phyloP scores from a whole-genome alignment of 2,797 vertebrate species.

The Orestias chungarensis region DNA sequence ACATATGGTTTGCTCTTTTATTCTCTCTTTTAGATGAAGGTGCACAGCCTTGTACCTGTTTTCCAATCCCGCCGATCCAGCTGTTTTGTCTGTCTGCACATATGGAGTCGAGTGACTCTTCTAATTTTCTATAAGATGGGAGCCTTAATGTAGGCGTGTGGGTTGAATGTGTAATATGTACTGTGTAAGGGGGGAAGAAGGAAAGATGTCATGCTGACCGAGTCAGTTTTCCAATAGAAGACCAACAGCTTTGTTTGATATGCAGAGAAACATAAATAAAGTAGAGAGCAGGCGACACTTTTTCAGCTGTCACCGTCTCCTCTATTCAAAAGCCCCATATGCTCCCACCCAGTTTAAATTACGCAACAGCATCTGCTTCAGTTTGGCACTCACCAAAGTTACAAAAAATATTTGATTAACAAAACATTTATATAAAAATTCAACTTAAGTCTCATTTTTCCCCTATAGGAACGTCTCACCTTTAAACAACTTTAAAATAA shows the following conservation, averaged over 20 bases:
- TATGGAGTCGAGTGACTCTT: slow-evolving; percentile 25
- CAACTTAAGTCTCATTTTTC: neutral
- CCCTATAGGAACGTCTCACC: no score
- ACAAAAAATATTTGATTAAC: slow-evolving; percentile 2
- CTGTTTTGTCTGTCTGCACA: slow-evolving; percentile 39
- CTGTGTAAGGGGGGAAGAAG: slow-evolving; percentile 24
- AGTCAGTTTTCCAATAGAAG: slow-evolving; percentile 48
- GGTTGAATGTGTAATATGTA: slow-evolving; percentile 33
- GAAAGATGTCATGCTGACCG: slow-evolving; percentile 18
- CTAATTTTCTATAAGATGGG: slow-evolving; percentile 23
- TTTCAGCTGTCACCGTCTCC: slow-evolving; percentile 44
- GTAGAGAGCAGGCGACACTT: slow-evolving; percentile 31
- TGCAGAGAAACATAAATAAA: slow-evolving; percentile 48
- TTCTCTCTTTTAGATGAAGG: slow-evolving; percentile 20
- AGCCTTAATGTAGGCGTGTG: slow-evolving; percentile 4
- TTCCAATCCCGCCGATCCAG: slow-evolving; percentile 37
- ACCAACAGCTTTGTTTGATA: slow-evolving; percentile 41
- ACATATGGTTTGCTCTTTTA: slow-evolving; percentile 21
- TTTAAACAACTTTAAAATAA: neutral
- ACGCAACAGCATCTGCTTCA: slow-evolving; percentile 35
- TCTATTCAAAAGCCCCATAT: slow-evolving; percentile 18
- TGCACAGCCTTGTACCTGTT: slow-evolving; percentile 24
- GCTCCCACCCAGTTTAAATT: slow-evolving; percentile 35
- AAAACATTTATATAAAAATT: neutral
- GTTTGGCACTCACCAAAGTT: slow-evolving; percentile 1